A percentile compares a stretch with the other conserved stretches of the same genome.
Conservation (phyloP, 1,140 invertebrate genomes). For the Pomacea maculata region DNA sequence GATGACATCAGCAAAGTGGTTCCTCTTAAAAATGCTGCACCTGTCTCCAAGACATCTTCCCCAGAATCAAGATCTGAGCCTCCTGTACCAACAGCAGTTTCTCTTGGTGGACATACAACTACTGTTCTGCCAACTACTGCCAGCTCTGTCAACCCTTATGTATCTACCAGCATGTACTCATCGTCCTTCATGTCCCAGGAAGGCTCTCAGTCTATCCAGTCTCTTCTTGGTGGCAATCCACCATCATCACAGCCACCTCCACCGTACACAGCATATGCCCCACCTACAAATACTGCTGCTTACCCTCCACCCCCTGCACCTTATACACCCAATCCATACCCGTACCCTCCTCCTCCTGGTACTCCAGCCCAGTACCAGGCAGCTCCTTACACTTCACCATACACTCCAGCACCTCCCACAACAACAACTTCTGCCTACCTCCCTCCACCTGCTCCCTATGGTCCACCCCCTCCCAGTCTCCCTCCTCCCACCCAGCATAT, state of each 20-base stretch:
- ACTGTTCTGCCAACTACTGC: background rate
- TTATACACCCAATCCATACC: conserved; percentile 23
- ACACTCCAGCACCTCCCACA: conserved; percentile 9
- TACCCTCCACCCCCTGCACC: conserved; percentile 29
- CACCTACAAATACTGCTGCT: conserved; percentile 29
- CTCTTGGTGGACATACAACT: background rate
- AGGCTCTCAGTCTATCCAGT: conserved; percentile 56
- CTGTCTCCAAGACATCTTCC: conserved; percentile 8
- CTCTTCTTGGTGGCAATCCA: conserved; percentile 44
- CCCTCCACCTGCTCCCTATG: conserved; percentile 15
- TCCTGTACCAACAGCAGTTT: background rate
- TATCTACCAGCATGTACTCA: conserved; percentile 53
- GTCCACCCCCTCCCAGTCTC: conserved; percentile 7
- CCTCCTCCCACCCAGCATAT: background rate
- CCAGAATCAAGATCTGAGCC: conserved; percentile 4
- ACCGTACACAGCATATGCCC: conserved; percentile 24
- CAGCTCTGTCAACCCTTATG: conserved; percentile 49
- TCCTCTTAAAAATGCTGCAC: conserved; percentile 8
- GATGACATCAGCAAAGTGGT: conserved; percentile 6
- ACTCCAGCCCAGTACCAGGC: conserved; percentile 25
- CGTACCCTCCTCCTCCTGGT: conserved; percentile 12
- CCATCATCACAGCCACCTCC: conserved; percentile 16
- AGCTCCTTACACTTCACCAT: conserved; percentile 10
- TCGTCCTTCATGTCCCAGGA: conserved; percentile 61
- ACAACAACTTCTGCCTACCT: conserved; percentile 15